Conservation (phyloP, 92 coral and sea anemone species). For the Isaurus tuberculatus region DNA sequence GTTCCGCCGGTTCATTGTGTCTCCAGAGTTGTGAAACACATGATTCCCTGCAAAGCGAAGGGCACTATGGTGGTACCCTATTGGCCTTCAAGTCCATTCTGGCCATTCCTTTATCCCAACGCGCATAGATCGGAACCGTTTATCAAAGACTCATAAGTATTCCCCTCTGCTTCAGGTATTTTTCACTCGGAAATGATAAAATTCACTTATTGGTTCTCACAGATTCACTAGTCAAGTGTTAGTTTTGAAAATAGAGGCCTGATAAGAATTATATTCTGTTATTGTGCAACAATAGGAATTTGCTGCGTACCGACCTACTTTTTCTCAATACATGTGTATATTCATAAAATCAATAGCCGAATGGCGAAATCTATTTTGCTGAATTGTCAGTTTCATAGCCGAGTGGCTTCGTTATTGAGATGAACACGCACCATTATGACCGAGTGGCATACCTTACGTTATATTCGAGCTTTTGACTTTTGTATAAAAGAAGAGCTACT, state of each 20-base stretch:
- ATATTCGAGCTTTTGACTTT: no score
- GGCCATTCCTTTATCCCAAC: slow-evolving; percentile 37
- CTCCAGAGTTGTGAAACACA: slow-evolving; percentile 29
- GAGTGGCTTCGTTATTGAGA: no score
- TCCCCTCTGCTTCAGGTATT: slow-evolving; percentile 5
- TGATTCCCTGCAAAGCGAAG: slow-evolving; percentile 19
- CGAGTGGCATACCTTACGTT: no score
- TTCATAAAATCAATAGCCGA: no score
- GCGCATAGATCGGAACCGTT: not conserved
- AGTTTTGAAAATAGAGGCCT: not conserved
- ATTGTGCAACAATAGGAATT: not conserved
- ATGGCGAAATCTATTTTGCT: no score
- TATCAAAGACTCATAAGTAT: not conserved
- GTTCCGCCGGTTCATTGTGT: not conserved
- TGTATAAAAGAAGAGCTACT: no score
- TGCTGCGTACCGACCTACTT: not conserved
- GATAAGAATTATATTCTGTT: not conserved
- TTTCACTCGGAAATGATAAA: not conserved
- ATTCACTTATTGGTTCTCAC: not conserved
- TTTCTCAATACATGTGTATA: not conserved
- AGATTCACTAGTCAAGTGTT: not conserved
- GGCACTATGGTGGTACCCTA: slow-evolving; percentile 47
- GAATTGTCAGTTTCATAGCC: no score
- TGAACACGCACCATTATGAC: no score
- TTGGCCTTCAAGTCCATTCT: slow-evolving; percentile 50